A percentile compares a stretch with the other conserved stretches of the same genome.
Evolutionary conservation across 2,797 vertebrate species (phyloP).

Genomic region (Sebastes flavidus): DNA sequence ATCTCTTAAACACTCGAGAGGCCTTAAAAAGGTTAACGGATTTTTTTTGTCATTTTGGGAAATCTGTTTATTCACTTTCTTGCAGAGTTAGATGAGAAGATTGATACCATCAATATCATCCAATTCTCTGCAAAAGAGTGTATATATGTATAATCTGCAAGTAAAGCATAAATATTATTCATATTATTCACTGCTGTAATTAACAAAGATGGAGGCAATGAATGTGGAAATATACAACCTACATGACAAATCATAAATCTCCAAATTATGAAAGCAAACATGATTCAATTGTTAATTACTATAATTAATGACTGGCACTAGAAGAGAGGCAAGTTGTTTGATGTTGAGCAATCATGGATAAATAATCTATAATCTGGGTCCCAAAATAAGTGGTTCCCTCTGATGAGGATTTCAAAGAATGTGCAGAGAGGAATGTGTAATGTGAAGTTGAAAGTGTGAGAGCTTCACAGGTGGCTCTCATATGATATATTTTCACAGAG

Average conservation of each 20-base stretch:
- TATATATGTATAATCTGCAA: too few relatives aligned
- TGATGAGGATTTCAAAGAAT: slow-evolving; percentile 52
- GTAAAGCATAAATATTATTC: not conserved
- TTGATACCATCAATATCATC: too few relatives aligned
- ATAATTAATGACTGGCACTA: not conserved
- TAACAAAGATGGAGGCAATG: not conserved
- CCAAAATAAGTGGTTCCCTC: slow-evolving; percentile 44
- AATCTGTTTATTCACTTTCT: too few relatives aligned
- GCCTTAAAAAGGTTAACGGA: too few relatives aligned
- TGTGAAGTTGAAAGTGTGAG: slow-evolving; percentile 10
- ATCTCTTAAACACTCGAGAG: not conserved
- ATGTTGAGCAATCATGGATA: slow-evolving; percentile 55
- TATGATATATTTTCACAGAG: slow-evolving; percentile 8
- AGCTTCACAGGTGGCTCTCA: slow-evolving; percentile 35
- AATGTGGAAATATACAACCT: not conserved
- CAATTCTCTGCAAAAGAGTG: too few relatives aligned
- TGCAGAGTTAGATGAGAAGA: too few relatives aligned
- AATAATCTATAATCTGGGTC: slow-evolving; percentile 49
- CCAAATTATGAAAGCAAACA: not conserved
- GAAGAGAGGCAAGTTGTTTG: slow-evolving; percentile 3
- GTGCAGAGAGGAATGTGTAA: slow-evolving; percentile 45
- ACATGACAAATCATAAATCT: not conserved
- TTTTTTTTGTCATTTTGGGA: too few relatives aligned
- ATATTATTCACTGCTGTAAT: not conserved
- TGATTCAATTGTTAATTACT: not conserved